Evolutionary conservation across 2,113 vertebrate genomes (phyloP).

Genomic region (Cheirogaleus medius): DNA sequence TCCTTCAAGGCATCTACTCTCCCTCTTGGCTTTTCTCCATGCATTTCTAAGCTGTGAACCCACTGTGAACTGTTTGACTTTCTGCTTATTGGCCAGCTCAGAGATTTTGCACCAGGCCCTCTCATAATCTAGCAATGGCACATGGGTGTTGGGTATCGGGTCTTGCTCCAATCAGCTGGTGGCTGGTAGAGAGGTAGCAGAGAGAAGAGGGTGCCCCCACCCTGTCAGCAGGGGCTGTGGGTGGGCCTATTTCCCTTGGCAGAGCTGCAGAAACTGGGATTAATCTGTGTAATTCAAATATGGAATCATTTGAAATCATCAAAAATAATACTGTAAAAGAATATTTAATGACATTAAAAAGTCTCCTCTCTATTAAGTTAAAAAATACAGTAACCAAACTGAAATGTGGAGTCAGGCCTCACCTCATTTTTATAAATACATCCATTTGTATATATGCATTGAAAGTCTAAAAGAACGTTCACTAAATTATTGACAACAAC

Average conservation of each 20-base stretch:
- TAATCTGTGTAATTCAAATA: neutral
- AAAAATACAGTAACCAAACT: neutral
- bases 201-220: too few relatives aligned
- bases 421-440: neutral
- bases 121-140: neutral
- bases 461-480: neutral
- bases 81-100: neutral
- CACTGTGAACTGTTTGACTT: neutral
- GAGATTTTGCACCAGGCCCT: neutral
- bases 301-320: neutral
- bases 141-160: neutral
- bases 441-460: neutral
- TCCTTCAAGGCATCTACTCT: neutral
- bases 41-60: neutral
- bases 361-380: neutral
- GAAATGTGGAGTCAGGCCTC: neutral
- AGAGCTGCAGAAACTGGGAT: neutral
- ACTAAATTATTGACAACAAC: neutral
- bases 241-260: too few relatives aligned
- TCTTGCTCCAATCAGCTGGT: neutral
- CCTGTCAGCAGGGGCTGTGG: neutral
- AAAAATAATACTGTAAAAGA: neutral
- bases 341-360: neutral
- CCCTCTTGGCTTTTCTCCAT: neutral
- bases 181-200: neutral